Conservation (phyloP, 2,113 vertebrate genomes). For the Hemichromis elongatus region DNA sequence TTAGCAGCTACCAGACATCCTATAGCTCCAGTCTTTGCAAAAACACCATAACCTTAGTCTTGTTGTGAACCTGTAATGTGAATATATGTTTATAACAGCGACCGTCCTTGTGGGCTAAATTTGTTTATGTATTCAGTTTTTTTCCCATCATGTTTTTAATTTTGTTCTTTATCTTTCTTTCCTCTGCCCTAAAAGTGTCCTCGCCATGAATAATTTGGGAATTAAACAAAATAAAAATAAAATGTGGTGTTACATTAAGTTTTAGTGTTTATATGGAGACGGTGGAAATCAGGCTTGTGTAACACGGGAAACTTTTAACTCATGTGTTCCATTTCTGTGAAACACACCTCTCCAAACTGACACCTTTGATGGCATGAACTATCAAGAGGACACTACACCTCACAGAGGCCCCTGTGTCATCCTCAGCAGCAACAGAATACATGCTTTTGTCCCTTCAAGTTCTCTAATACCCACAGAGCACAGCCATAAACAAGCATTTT, state of each 20-base stretch:
- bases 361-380: background rate
- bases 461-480: background rate
- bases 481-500: conserved; percentile 1
- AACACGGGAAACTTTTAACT: background rate
- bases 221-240: background rate
- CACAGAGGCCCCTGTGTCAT: background rate
- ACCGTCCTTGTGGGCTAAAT: background rate
- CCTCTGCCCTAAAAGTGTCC: background rate
- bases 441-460: background rate
- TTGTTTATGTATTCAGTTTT: background rate
- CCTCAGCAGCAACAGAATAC: background rate
- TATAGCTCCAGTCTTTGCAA: background rate
- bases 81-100: background rate
- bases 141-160: background rate
- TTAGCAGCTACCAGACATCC: background rate
- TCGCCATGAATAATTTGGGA: background rate
- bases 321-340: background rate
- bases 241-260: background rate
- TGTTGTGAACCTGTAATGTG: background rate
- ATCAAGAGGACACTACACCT: background rate
- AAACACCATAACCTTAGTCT: background rate
- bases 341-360: background rate
- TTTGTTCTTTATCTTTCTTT: background rate
- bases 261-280: background rate
- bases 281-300: background rate